phyloP scores from a whole-genome alignment of 2,113 vertebrate species.

The Thalassarche chlororhynchos region DNA sequence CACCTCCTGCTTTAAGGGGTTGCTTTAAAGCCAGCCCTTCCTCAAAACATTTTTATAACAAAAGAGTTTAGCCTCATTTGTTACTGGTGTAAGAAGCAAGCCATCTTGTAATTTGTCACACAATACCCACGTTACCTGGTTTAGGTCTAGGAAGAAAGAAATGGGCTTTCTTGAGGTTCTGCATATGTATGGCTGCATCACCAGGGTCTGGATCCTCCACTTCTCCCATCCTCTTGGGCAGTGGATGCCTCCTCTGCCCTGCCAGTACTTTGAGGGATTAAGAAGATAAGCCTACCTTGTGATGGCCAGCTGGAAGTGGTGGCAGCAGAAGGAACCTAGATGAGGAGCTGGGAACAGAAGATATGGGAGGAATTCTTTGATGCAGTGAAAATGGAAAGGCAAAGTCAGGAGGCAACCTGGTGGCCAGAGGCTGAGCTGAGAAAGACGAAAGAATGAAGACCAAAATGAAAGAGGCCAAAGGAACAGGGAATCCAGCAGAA shows the following conservation, averaged over 20 bases:
- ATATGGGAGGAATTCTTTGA: background rate
- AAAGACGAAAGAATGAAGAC: background rate
- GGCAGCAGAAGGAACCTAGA: background rate
- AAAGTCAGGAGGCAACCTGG: background rate
- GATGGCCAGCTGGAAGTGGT: background rate
- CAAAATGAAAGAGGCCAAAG: background rate
- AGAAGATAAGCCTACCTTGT: background rate
- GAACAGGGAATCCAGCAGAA: background rate
- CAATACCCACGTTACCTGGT: background rate
- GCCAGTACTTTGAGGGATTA: background rate
- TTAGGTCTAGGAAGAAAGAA: background rate
- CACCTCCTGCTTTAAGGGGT: background rate
- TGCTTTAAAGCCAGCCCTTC: background rate
- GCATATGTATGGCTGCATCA: background rate
- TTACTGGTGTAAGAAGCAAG: background rate
- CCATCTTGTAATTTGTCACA: background rate
- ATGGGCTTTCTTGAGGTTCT: background rate
- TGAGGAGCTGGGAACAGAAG: background rate
- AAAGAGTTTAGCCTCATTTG: background rate
- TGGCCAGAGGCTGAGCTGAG: background rate
- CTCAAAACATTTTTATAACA: background rate
- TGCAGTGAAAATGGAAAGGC: background rate
- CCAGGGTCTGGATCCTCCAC: background rate
- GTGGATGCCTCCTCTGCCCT: background rate
- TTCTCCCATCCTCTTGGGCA: background rate